A percentile compares a stretch with the other conserved stretches of the same genome.
These are phyloP conservation scores for Actinemys pallida DNA, from an alignment of 2,113 vertebrate genomes.

Conservation along the genomic window DNA sequence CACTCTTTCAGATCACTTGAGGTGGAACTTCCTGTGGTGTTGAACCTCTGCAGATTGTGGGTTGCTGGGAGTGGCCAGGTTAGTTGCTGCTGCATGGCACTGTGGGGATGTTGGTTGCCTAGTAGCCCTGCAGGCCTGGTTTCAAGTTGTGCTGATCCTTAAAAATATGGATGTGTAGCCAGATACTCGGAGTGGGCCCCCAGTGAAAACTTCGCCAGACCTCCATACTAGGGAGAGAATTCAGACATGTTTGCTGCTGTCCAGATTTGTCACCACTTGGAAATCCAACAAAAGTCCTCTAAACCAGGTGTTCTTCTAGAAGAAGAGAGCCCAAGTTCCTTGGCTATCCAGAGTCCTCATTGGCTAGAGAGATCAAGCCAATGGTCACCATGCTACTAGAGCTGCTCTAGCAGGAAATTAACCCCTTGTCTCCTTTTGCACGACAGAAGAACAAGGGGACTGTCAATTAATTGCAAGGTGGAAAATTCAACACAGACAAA, in stretches of 20 bases:
- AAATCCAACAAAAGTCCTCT: neutral
- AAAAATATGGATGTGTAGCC: neutral
- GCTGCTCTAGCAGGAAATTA: neutral
- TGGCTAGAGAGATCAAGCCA: neutral
- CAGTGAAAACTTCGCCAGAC: neutral
- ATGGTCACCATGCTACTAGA: no score
- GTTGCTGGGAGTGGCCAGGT: neutral
- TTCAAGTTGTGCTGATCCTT: neutral
- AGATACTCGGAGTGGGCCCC: fast-evolving
- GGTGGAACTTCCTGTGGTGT: neutral
- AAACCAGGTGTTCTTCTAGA: neutral
- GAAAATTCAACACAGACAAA: neutral
- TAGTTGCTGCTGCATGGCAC: neutral
- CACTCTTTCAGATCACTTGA: neutral
- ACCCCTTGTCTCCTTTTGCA: neutral
- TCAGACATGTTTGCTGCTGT: fast-evolving
- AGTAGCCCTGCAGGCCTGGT: neutral
- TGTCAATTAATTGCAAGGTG: neutral
- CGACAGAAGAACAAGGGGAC: neutral
- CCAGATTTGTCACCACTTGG: neutral
- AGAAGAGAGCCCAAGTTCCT: neutral
- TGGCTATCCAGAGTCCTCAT: neutral
- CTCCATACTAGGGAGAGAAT: neutral
- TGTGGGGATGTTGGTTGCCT: neutral
- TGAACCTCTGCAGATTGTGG: neutral